phyloP scores from a whole-genome alignment of 2,113 vertebrate species.

The Phainopepla nitens region DNA sequence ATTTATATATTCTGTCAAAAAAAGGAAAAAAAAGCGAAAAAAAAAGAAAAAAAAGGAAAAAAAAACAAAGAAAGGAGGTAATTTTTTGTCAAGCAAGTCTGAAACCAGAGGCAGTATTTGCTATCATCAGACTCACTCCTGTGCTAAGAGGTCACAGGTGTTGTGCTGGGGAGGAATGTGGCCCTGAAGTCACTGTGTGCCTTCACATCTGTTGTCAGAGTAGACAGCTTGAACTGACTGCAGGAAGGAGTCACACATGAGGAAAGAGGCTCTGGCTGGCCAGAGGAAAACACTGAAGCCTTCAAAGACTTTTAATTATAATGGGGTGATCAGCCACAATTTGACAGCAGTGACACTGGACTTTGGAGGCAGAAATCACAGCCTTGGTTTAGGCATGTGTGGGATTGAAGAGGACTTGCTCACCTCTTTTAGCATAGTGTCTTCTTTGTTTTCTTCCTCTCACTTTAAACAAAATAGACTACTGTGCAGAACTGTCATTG shows the following conservation, averaged over 20 bases:
- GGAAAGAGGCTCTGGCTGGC: neutral
- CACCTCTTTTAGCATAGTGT: neutral
- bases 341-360: neutral
- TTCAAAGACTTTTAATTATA: neutral
- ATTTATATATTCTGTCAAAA: neutral
- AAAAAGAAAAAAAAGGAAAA: neutral
- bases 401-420: neutral
- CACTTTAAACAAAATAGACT: neutral
- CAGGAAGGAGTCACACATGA: neutral
- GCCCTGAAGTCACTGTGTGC: neutral
- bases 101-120: neutral
- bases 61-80: neutral
- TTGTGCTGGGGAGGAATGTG: neutral
- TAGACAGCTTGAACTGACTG: neutral
- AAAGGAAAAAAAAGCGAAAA: neutral
- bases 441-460: neutral
- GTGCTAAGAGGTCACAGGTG: neutral
- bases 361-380: neutral
- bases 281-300: neutral
- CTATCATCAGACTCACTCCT: neutral
- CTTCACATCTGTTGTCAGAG: neutral
- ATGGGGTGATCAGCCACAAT: neutral
- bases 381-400: accelerated
- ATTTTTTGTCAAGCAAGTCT: neutral
- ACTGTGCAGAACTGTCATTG: neutral